Conservation (phyloP, 1,140 invertebrate genomes). For the Linepithema humile region DNA sequence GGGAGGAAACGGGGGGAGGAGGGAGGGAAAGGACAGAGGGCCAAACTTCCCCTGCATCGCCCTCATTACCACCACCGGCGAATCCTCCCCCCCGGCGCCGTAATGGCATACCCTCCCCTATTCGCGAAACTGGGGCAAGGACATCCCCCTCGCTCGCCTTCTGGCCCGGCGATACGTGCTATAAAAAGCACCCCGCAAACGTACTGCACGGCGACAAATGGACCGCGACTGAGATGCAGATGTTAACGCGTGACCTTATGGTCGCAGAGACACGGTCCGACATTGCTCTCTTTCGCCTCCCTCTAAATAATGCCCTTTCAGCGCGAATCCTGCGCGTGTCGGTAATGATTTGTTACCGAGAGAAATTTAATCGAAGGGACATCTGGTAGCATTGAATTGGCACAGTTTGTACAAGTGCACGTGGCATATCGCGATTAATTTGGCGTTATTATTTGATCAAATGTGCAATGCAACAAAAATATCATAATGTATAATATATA, state of each 20-base stretch:
- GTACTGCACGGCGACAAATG: constrained; percentile 67
- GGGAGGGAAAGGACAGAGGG: constrained; percentile 5
- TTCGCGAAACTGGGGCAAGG: constrained; percentile 76
- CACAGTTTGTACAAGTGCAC: not conserved
- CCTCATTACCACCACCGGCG: constrained; percentile 52
- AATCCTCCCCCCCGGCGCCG: constrained; percentile 39
- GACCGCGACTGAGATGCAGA: constrained; percentile 69
- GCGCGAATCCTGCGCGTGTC: too few relatives aligned
- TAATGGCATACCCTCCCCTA: constrained; percentile 39
- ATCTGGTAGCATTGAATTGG: not conserved
- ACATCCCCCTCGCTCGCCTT: constrained; percentile 65
- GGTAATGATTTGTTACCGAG: constrained; percentile 2
- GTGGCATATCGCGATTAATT: not conserved
- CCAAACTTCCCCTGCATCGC: constrained; percentile 61
- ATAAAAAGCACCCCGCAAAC: constrained; percentile 50
- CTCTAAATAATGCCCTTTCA: constrained; percentile 17
- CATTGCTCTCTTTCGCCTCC: not conserved
- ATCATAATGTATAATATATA: too few relatives aligned
- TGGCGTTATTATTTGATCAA: too few relatives aligned
- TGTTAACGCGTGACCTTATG: constrained; percentile 60
- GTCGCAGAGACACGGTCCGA: not conserved
- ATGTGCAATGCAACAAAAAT: too few relatives aligned
- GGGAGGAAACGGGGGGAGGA: not conserved
- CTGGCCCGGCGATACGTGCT: constrained; percentile 28
- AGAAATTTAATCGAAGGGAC: constrained; percentile 27